Evolutionary conservation across 2,797 vertebrate genomes (phyloP).

Genomic region (Galago senegalensis): DNA sequence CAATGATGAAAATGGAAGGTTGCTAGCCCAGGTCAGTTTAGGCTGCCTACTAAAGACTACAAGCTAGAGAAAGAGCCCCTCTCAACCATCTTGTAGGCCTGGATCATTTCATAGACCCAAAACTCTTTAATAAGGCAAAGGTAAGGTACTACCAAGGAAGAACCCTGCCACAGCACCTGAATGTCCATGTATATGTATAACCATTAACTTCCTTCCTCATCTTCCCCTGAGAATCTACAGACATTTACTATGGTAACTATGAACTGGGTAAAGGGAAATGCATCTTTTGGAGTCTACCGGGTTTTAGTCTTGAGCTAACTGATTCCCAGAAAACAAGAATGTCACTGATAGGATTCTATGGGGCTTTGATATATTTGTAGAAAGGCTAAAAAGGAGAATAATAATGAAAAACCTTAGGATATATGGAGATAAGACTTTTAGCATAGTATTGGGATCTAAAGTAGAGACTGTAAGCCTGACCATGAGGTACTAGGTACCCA

Average conservation of each 20-base stretch:
- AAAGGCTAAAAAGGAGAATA: conserved; percentile 47
- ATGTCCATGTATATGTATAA: background rate
- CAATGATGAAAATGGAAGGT: conserved; percentile 21
- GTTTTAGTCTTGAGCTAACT: background rate
- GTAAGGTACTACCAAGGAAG: background rate
- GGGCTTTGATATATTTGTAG: background rate
- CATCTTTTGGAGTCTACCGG: conserved; percentile 11
- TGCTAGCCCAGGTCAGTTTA: background rate
- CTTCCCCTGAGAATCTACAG: conserved; percentile 18
- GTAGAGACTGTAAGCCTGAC: conserved; percentile 15
- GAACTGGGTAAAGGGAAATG: conserved; percentile 16
- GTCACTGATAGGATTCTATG: background rate
- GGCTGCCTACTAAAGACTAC: background rate
- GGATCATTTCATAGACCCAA: conserved; percentile 5
- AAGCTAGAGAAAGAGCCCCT: background rate
- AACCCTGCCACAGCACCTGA: background rate
- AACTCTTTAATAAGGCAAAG: background rate
- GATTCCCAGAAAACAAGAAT: conserved; percentile 34
- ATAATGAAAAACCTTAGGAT: conserved; percentile 18
- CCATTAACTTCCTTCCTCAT: background rate
- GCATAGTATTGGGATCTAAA: background rate
- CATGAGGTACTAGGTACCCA: background rate
- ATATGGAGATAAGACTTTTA: conserved; percentile 3
- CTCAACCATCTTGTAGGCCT: background rate
- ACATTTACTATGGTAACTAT: conserved; percentile 12